Base-by-base conservation (phyloP, 2,888 invertebrate species). In the Pristionchus entomophagus region DNA sequence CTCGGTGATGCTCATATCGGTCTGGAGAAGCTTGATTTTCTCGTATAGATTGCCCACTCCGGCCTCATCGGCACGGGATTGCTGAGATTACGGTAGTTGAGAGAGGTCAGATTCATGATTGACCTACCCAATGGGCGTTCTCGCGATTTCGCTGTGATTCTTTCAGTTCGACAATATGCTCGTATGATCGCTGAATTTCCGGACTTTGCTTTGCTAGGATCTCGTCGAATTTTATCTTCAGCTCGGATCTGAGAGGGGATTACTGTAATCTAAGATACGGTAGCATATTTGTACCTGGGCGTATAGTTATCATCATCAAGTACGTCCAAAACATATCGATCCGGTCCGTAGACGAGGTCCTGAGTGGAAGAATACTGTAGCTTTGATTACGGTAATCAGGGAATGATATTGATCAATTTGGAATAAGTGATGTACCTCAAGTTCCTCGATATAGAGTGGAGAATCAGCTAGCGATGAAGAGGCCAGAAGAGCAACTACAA, bases 1-100 rank as follows among this genome's bases (percentile, higher is more conserved):
- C 45, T 73, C 73, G n/a, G n/a, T 73, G 73, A 73, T 73, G 26
- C n/a, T 73, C 73, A 73, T 73, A 73, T 73, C 73, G 10, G 73
- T 73, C 73, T 73, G 73, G 73, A 73, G 41, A 17, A 38, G 41
- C 38, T 45, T 73, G 73, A 38, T 38, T 41, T 73, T 73, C 73
- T 73, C 73, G 19, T 73, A 73, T 8, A 73, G 73, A 73, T 73
- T 45, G 8, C 73, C 73, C 26, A 73, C 73, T 41, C 73, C 73
- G 73, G 41, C 73, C n/a, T 8, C 41, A 26, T 73, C 41, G 0
- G 73, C 73, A 2, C 26, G 4, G 2, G 38, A 5, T 73, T 45
- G 73, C 73, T 73, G 73, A 26, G 22, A 65, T 4, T 73, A 73
- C 26, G 38, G 73, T 73, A 73, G 73, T 38, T 73, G n/a, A 6